Conservation (phyloP, 2,797 vertebrate species). For the Pyrocephalus nanus region DNA sequence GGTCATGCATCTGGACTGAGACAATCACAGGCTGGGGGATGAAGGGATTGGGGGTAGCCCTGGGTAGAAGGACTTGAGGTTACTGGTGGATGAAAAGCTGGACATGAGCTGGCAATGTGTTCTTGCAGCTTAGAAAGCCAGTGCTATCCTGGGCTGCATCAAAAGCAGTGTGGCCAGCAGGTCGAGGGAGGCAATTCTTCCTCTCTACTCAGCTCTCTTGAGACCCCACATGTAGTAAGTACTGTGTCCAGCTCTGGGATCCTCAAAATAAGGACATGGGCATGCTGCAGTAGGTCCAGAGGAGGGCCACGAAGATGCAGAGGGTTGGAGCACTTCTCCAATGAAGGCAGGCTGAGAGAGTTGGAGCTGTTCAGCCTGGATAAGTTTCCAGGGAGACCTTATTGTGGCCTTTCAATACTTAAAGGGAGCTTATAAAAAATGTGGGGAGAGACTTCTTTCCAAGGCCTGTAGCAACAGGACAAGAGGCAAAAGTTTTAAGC, state of each 20-base stretch:
- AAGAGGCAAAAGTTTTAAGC: neutral
- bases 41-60: neutral
- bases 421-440: neutral
- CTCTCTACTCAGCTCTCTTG: neutral
- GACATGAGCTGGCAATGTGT: neutral
- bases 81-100: neutral
- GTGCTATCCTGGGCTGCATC: rapidly evolving
- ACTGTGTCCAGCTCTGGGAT: neutral
- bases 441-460: neutral
- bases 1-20: rapidly evolving
- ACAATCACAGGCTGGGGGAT: neutral
- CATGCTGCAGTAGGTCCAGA: neutral
- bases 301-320: neutral
- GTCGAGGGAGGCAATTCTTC: neutral
- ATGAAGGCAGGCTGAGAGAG: neutral
- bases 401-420: neutral
- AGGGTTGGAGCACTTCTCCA: neutral
- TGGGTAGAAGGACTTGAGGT: neutral
- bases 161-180: rapidly evolving
- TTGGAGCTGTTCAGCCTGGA: neutral
- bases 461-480: neutral
- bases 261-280: rapidly evolving
- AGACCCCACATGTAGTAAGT: neutral
- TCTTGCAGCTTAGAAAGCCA: neutral
- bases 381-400: neutral